Evolutionary conservation across 2,113 vertebrate genomes (phyloP).

Genomic region (Mirza zaza): DNA sequence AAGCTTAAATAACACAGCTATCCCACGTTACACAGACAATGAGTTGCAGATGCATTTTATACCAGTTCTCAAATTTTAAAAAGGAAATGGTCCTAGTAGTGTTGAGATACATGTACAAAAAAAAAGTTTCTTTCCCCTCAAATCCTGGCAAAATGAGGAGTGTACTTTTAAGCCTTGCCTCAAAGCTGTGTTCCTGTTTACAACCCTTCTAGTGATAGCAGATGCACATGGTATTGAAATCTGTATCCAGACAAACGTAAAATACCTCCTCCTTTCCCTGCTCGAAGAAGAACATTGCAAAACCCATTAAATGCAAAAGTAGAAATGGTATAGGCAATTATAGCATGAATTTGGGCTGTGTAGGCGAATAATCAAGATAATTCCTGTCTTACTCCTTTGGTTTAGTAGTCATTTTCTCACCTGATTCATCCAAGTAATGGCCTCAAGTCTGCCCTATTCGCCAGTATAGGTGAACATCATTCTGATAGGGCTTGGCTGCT

Average conservation of each 20-base stretch:
- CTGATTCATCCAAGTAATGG: not conserved
- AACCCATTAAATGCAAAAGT: slow-evolving; percentile 42
- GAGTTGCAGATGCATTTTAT: not conserved
- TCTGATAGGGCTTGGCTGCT: not conserved
- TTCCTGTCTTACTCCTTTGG: not conserved
- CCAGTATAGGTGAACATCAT: not conserved
- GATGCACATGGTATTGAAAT: slow-evolving; percentile 53
- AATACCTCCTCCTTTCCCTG: slow-evolving; percentile 8
- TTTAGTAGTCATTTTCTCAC: not conserved
- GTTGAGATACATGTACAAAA: not conserved
- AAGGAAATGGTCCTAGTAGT: not conserved
- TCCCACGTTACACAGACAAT: not conserved
- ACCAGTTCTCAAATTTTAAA: not conserved
- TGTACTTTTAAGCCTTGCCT: slow-evolving; percentile 45
- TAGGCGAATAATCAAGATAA: slow-evolving; percentile 15
- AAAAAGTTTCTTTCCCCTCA: not conserved
- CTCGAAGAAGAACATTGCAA: slow-evolving; percentile 37
- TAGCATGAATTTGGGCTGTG: not conserved
- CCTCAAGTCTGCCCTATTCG: not conserved
- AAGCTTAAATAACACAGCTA: not conserved
- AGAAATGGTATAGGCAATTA: not conserved
- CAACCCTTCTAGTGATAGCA: not conserved
- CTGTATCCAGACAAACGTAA: slow-evolving; percentile 9
- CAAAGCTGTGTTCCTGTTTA: slow-evolving; percentile 45
- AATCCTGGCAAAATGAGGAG: slow-evolving; percentile 5